Evolutionary conservation across 2,113 vertebrate species (phyloP).

Genomic region (Hyperopisus bebe): DNA sequence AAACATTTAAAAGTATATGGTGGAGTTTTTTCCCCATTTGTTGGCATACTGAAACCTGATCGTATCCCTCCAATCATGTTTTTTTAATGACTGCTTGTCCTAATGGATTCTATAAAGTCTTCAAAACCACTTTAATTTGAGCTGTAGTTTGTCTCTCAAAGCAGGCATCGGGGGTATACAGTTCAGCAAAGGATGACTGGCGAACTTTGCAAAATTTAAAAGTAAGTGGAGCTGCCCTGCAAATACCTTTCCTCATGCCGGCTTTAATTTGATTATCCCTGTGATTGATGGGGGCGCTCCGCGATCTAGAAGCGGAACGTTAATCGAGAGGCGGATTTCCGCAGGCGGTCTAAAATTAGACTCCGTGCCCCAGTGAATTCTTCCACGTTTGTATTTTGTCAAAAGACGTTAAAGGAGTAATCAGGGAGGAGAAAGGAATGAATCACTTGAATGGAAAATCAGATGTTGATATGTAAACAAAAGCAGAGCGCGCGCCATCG

Average conservation of each 20-base stretch:
- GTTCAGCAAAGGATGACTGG: constrained; percentile 51
- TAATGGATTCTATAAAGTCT: constrained; percentile 36
- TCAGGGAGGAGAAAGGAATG: constrained; percentile 41
- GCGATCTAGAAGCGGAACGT: not conserved
- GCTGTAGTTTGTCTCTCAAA: constrained; percentile 47
- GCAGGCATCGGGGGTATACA: constrained; percentile 39
- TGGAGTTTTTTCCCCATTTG: constrained; percentile 26
- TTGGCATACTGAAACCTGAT: constrained; percentile 43
- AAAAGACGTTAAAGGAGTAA: constrained; percentile 47
- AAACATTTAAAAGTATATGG: constrained; percentile 41
- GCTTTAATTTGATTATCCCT: not conserved
- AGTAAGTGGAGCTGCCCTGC: not conserved
- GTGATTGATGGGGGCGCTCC: not conserved
- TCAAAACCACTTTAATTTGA: constrained; percentile 47
- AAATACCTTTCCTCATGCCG: not conserved
- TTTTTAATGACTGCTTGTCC: constrained; percentile 54
- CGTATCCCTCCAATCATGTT: constrained; percentile 42
- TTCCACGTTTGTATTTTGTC: not conserved
- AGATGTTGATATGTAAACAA: constrained; percentile 50
- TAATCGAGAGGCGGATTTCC: not conserved
- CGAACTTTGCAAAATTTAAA: constrained; percentile 45
- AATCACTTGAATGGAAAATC: constrained; percentile 52
- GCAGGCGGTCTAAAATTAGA: not conserved
- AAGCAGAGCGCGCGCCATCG: constrained; percentile 30
- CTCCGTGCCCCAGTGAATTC: not conserved